Percentiles rank a stretch among this genome's conserved stretches.
Conservation (phyloP, 2,113 vertebrate species). For the Lanius ludovicianus region DNA sequence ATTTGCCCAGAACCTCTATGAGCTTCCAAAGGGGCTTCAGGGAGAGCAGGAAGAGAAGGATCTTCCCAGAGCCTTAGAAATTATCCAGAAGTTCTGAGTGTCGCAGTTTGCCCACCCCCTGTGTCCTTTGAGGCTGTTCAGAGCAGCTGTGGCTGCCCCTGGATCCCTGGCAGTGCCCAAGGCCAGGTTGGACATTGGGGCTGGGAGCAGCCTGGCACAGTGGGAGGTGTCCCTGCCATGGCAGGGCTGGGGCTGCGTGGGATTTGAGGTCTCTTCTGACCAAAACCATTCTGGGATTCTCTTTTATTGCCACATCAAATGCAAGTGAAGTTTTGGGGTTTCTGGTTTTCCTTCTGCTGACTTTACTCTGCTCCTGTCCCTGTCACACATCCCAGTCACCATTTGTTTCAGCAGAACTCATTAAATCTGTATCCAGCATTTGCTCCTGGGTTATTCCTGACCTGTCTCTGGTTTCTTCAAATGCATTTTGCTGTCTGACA, state of each 20-base stretch:
- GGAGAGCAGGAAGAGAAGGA: too few species aligned
- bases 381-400: fast-evolving
- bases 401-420: background rate
- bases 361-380: background rate
- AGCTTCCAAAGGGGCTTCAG: background rate
- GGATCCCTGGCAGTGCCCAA: background rate
- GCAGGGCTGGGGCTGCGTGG: background rate
- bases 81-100: background rate
- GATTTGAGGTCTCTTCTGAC: background rate
- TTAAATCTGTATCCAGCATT: background rate
- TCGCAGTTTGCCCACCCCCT: background rate
- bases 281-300: background rate
- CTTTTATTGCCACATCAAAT: background rate
- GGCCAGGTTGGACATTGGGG: background rate
- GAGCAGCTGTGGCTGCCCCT: background rate
- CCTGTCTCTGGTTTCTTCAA: background rate
- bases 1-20: background rate
- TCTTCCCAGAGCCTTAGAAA: background rate
- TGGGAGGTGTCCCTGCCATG: background rate
- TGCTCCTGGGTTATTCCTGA: background rate
- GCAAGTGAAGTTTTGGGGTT: background rate
- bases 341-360: background rate
- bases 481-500: background rate
- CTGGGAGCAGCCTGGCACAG: background rate
- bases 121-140: background rate